Conservation (phyloP, 2,113 vertebrate species). For the Mormoops blainvillei region DNA sequence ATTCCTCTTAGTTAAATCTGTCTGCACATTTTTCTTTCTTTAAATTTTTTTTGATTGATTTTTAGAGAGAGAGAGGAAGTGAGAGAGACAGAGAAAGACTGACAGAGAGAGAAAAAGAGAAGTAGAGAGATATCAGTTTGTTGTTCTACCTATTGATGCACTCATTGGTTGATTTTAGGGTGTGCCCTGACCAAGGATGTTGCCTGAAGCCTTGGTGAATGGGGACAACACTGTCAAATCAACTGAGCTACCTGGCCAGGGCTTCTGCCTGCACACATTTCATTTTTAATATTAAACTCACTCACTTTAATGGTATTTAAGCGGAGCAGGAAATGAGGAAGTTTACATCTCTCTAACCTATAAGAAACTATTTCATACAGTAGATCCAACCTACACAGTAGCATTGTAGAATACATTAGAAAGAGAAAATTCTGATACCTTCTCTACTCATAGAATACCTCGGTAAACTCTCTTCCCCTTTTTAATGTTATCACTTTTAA, state of each 20-base stretch:
- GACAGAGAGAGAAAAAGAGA: too few relatives aligned
- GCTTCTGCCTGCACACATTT: constrained; percentile 27
- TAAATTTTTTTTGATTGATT: too few relatives aligned
- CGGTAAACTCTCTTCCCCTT: not conserved
- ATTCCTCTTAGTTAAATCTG: constrained; percentile 60
- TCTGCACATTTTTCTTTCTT: constrained; percentile 58
- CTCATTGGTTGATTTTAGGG: too few relatives aligned
- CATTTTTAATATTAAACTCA: constrained; percentile 67
- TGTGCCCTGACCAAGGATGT: too few relatives aligned
- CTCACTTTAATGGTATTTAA: constrained; percentile 67
- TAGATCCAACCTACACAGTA: constrained; percentile 16
- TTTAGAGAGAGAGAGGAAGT: too few relatives aligned
- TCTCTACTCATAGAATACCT: constrained; percentile 8
- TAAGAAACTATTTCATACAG: constrained; percentile 22
- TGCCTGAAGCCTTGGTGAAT: too few relatives aligned
- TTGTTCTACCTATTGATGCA: too few relatives aligned
- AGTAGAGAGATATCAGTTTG: too few relatives aligned
- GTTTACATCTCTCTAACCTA: constrained; percentile 28
- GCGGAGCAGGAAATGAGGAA: constrained; percentile 46
- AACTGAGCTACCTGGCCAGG: too few relatives aligned
- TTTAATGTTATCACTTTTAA: not conserved
- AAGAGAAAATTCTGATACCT: not conserved
- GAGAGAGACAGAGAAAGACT: too few relatives aligned
- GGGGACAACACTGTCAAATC: too few relatives aligned
- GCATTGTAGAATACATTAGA: not conserved